Evolutionary conservation across 1,140 invertebrate species (phyloP).

Genomic region (Achroia grisella): DNA sequence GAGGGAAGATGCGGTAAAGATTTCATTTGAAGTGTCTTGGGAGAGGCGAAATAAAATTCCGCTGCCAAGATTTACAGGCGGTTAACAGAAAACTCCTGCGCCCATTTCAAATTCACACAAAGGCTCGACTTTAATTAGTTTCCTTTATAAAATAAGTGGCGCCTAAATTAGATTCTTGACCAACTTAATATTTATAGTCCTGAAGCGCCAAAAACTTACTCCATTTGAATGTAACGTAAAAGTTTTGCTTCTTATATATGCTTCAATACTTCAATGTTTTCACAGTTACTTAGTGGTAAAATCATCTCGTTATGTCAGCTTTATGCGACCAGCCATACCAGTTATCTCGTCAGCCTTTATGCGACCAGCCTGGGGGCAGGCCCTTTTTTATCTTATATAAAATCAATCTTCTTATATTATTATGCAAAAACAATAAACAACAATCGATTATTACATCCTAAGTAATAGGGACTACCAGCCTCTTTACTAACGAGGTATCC

Average conservation of each 20-base stretch:
- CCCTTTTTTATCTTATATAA: no score
- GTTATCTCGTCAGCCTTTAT: no score
- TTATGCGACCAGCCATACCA: no score
- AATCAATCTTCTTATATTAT: no score
- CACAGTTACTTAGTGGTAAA: no score
- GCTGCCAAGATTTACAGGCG: neutral
- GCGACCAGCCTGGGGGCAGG: no score
- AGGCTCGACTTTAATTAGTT: conserved; percentile 18
- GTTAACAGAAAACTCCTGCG: neutral
- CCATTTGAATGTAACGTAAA: neutral
- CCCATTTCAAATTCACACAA: conserved; percentile 17
- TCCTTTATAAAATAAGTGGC: conserved; percentile 7
- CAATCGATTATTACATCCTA: no score
- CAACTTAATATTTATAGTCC: neutral
- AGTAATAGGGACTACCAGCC: no score
- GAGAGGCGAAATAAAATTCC: conserved; percentile 6
- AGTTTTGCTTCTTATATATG: neutral
- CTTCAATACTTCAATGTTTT: no score
- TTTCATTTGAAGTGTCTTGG: conserved; percentile 2
- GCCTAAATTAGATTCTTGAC: conserved; percentile 5
- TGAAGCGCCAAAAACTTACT: neutral
- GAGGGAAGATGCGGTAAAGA: neutral
- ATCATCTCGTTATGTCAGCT: no score
- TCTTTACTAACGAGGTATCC: no score
- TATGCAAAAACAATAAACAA: no score